A percentile compares a stretch with the other conserved stretches of the same genome.
These are phyloP conservation scores for Smittia sp. DNA, from an alignment of 2,888 invertebrate genomes.

Conservation along the genomic window DNA sequence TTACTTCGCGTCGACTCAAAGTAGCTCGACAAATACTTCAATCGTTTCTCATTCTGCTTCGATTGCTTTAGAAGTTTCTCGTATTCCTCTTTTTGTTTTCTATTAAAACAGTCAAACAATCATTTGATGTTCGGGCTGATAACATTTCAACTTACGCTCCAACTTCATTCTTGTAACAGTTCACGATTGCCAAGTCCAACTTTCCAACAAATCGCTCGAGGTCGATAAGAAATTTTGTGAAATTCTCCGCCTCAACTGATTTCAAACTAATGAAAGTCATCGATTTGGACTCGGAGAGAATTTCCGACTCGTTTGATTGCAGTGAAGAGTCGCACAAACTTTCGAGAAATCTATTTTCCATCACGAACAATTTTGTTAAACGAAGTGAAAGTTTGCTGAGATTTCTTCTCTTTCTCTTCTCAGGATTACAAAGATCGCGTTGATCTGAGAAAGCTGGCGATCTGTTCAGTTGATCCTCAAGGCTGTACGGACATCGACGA, in stretches of 20 bases:
- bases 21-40: constrained; percentile 44
- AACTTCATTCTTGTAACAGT: constrained; percentile 30
- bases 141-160: not conserved
- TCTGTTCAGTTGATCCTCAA: constrained; percentile 97
- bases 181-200: constrained; percentile 37
- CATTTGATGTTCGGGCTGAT: not conserved
- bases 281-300: not conserved
- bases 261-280: constrained; percentile 22
- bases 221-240: constrained; percentile 41
- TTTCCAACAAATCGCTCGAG: constrained; percentile 39
- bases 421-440: constrained; percentile 74
- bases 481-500: constrained; percentile 99
- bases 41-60: constrained; percentile 47
- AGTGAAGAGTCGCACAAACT: constrained; percentile 12
- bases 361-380: constrained; percentile 16
- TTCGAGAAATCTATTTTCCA: not conserved
- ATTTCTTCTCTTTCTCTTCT: constrained; percentile 26
- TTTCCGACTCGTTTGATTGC: not conserved
- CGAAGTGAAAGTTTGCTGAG: not conserved
- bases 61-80: constrained; percentile 46
- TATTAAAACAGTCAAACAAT: not conserved
- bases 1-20: constrained; percentile 41
- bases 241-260: constrained; percentile 18
- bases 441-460: constrained; percentile 78
- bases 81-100: constrained; percentile 18